A percentile compares a stretch with the other conserved stretches of the same genome.
Conservation (phyloP, 2,888 invertebrate genomes). For the Serrognathus titanus region DNA sequence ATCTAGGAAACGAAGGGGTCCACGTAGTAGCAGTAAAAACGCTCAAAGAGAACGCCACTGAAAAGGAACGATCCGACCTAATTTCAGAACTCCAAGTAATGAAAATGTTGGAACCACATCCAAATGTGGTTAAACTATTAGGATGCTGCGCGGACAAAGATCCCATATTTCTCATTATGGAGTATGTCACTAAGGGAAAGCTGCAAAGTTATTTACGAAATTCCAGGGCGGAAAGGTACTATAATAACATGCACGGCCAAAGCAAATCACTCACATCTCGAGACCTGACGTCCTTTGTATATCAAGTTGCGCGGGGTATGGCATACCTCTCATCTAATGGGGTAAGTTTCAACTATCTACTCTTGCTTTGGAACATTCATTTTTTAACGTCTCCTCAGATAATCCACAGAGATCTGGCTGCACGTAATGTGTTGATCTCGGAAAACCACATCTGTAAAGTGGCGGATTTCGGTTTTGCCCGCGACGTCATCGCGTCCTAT, state of each 20-base stretch:
- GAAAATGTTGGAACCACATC: conserved; percentile 87
- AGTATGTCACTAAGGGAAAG: conserved; percentile 85
- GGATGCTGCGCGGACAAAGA: conserved; percentile 91
- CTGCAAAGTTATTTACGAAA: conserved; percentile 83
- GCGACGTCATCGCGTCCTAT: conserved; percentile 84
- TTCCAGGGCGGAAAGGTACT: conserved; percentile 79
- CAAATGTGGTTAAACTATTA: conserved; percentile 82
- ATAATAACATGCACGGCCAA: conserved; percentile 73
- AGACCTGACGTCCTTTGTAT: conserved; percentile 85
- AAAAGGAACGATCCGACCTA: conserved; percentile 82
- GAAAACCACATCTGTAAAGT: conserved; percentile 88
- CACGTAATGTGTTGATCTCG: conserved; percentile 81
- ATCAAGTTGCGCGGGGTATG: conserved; percentile 89
- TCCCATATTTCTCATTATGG: conserved; percentile 89
- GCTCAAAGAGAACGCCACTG: conserved; percentile 87
- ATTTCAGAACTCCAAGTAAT: conserved; percentile 84
- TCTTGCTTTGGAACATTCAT: neutral
- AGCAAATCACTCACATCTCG: conserved; percentile 77
- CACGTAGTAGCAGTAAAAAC: conserved; percentile 88
- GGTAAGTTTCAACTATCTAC: conserved; percentile 53
- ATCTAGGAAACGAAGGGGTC: no score
- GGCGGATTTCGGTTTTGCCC: conserved; percentile 90
- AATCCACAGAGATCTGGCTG: conserved; percentile 87
- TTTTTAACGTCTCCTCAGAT: conserved; percentile 54
- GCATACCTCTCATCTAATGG: conserved; percentile 79